Conservation (phyloP, 2,888 invertebrate genomes). For the Synergus japonicus region DNA sequence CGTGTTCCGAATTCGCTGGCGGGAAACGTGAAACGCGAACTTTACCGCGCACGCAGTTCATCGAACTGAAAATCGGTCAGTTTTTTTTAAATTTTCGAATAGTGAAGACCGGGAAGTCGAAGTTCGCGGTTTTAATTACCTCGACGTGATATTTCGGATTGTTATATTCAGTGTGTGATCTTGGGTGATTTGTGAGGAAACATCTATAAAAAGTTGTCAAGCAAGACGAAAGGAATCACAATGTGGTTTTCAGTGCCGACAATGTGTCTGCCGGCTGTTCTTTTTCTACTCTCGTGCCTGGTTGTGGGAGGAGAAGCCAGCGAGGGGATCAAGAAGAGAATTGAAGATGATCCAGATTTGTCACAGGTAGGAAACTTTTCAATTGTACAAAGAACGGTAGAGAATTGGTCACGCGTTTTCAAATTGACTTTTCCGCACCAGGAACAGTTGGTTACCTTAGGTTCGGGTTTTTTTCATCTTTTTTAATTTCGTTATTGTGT, state of each 20-base stretch:
- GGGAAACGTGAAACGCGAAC: neutral
- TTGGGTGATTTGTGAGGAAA: conserved; percentile 25
- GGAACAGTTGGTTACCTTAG: neutral
- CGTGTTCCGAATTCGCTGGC: neutral
- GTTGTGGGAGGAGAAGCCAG: conserved; percentile 47
- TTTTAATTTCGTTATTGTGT: neutral
- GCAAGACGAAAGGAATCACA: conserved; percentile 41
- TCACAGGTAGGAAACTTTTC: conserved; percentile 64
- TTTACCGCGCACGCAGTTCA: neutral
- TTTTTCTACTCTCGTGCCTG: conserved; percentile 42
- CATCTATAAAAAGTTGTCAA: conserved; percentile 29
- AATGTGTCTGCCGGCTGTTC: conserved; percentile 45
- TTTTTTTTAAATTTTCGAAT: neutral
- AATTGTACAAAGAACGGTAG: neutral
- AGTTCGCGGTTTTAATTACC: neutral
- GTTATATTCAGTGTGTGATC: conserved; percentile 29
- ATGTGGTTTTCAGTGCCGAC: conserved; percentile 50
- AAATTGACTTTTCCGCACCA: neutral
- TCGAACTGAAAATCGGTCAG: neutral
- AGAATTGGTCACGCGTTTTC: conserved; percentile 1
- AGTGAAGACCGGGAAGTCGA: neutral
- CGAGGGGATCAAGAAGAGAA: conserved; percentile 69
- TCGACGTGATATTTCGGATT: neutral
- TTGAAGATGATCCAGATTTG: conserved; percentile 71
- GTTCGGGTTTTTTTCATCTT: neutral